Base-by-base conservation (phyloP, 1,140 invertebrate species). In the Ostrea edulis region DNA sequence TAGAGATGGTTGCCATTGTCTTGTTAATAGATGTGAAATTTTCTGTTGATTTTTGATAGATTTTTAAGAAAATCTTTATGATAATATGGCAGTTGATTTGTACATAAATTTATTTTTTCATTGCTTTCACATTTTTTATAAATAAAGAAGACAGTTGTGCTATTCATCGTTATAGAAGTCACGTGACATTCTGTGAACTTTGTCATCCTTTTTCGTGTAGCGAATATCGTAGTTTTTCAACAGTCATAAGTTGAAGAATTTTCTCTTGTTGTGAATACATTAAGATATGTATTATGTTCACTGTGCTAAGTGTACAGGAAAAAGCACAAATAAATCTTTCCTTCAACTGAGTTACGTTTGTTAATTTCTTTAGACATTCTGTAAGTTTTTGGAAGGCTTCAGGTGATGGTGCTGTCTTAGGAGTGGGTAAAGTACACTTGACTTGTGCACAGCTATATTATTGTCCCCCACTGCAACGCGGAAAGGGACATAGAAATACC, bases 41-140 rank as follows among this genome's bases (percentile, higher is more conserved):
- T 71, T 71, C 68, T 71, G 68, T 71, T 71, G 68, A 71, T 22
- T 71, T 62, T 71, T 71, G 68, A 71, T 71, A 71, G 68, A 71
- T 71, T 71, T 71, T 71, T 71, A 71, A 71, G 22, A 68, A n/a
- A 68, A 68, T 68, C 65, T 25, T 68, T 25, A 68, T 68, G 7
- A 68, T 68, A n/a, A 29, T 35, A 25, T 71, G 12, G 29, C 22
- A 71, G 68, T 71, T 71, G 68, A 71, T 29, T 71, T 71, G 22
- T 71, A 71, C 68, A 35, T 71, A 71, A 8, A 8, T 71, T n/a
- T 68, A 68, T 71, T 71, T 62, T 71, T 71, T 71, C 68, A 71
- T 44, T 29, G 68, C 22, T 71, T 71, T 71, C 22, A 71, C n/a
- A 71, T 71, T 35, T 62, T 71, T 71, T 71, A 71, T 71, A 25